Conservation (phyloP, 2,888 invertebrate genomes). For the Clepsis dumicolana region DNA sequence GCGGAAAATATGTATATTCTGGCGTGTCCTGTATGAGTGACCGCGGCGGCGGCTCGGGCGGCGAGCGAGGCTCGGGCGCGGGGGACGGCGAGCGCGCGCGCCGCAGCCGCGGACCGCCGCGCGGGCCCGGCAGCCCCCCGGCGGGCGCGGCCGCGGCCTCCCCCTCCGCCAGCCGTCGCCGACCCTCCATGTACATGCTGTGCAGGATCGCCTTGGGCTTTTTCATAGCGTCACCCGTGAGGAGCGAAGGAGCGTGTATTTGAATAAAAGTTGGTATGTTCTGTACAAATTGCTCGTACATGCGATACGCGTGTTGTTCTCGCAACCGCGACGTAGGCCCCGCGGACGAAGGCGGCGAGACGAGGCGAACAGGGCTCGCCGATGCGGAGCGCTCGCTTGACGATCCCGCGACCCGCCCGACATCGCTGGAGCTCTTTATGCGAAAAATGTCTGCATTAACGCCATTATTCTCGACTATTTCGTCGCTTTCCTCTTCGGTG, state of each 20-base stretch:
- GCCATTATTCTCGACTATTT: background rate
- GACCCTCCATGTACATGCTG: slow-evolving; percentile 53
- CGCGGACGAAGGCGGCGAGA: slow-evolving; percentile 43
- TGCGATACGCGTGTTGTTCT: slow-evolving; percentile 50
- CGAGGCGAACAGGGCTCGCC: slow-evolving; percentile 11
- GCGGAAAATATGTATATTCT: slow-evolving; percentile 71
- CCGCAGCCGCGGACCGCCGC: background rate
- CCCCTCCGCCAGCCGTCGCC: slow-evolving; percentile 10
- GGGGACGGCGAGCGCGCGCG: slow-evolving; percentile 36
- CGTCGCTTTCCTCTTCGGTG: slow-evolving; percentile 20
- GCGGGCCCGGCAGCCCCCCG: background rate
- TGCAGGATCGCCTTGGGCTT: slow-evolving; percentile 55
- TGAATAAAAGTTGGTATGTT: slow-evolving; percentile 60
- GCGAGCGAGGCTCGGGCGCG: slow-evolving; percentile 24
- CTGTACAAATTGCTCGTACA: slow-evolving; percentile 65
- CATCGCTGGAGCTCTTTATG: slow-evolving; percentile 24
- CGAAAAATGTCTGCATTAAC: slow-evolving; percentile 21
- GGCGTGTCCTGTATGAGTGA: slow-evolving; percentile 61
- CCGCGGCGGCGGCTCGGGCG: slow-evolving; percentile 27
- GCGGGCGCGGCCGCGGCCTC: background rate
- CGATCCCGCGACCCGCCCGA: slow-evolving; percentile 6
- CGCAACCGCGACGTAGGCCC: slow-evolving; percentile 48
- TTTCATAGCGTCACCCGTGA: slow-evolving; percentile 57
- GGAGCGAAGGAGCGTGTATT: slow-evolving; percentile 53
- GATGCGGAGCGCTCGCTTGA: slow-evolving; percentile 10